These are phyloP conservation scores for Babyrousa celebensis DNA, from an alignment of 2,797 vertebrate species.

Conservation along the genomic window DNA sequence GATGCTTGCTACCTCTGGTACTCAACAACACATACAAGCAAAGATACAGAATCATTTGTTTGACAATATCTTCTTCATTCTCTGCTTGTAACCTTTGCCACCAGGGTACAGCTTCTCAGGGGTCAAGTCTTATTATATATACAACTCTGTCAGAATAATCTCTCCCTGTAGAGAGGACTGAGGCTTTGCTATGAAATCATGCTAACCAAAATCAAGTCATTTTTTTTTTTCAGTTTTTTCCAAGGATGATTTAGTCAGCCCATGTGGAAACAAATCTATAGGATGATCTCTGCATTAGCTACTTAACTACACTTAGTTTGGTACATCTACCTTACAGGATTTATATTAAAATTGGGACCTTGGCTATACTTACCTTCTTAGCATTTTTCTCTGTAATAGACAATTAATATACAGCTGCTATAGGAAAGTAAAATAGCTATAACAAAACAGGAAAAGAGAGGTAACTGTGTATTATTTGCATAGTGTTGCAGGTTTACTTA, in stretches of 20 bases:
- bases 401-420: background rate
- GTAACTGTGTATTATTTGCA: background rate
- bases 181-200: background rate
- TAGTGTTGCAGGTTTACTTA: background rate
- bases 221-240: background rate
- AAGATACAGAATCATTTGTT: background rate
- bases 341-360: background rate
- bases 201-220: background rate
- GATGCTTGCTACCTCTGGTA: background rate
- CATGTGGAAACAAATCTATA: background rate
- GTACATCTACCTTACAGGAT: background rate
- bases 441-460: background rate
- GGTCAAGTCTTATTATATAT: background rate
- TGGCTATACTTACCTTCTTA: background rate
- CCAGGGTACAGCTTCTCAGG: background rate
- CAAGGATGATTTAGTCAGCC: background rate
- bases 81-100: background rate
- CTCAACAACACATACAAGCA: background rate
- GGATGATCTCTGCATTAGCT: background rate
- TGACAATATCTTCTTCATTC: background rate
- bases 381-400: background rate
- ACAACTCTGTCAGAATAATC: slow-evolving; percentile 17
- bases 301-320: background rate
- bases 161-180: background rate
- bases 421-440: background rate